Base-by-base conservation (phyloP, 1,140 invertebrate genomes). In the Grapholita molesta region DNA sequence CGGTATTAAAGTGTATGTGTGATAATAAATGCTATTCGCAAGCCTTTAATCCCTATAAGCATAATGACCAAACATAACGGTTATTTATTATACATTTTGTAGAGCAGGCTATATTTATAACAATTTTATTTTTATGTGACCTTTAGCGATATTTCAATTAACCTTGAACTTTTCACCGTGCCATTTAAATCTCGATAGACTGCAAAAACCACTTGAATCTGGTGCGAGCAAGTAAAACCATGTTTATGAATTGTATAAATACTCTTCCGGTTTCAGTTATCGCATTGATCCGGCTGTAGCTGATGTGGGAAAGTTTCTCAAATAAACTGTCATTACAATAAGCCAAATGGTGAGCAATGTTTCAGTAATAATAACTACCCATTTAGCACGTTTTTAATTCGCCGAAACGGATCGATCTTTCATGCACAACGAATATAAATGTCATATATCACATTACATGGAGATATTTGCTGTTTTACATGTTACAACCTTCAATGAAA, bases 241-340 rank as follows among this genome's bases (percentile, higher is more conserved):
- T 61, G 55, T 61, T n/a, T 61, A 15, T 30, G 12, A 32, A 28
- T 61, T 57, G 55, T 15, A 6, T 25, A 11, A 23, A 53, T 53
- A 23, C 11, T 61, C 25, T 61, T 61, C 55, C 25, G 55, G 55
- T 61, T 61, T 61, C 55, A 61, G 55, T 61, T 61, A 61, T 61
- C 55, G 15, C 24, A 30, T 61, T 61, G 9, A 28, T 30, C n/a
- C 25, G n/a, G 55, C 24, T 61, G n/a, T 6, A 18, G 12, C 25
- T 61, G 55, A 61, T 61, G 55, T 61, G 24, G 55, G 24, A 61
- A 28, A 30, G 8, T 61, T 30, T 61, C 24, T 32, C 55, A 61
- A 25, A 61, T 15, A 61, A 25, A 11, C 25, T 25, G 55, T n/a
- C 55, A 61, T 15, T 15, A 61, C 24, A 61, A 28, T 28, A 28